A percentile compares a stretch with the other conserved stretches of the same genome.
Evolutionary conservation across 2,888 invertebrate genomes (phyloP).

Genomic region (Litoditis marina): DNA sequence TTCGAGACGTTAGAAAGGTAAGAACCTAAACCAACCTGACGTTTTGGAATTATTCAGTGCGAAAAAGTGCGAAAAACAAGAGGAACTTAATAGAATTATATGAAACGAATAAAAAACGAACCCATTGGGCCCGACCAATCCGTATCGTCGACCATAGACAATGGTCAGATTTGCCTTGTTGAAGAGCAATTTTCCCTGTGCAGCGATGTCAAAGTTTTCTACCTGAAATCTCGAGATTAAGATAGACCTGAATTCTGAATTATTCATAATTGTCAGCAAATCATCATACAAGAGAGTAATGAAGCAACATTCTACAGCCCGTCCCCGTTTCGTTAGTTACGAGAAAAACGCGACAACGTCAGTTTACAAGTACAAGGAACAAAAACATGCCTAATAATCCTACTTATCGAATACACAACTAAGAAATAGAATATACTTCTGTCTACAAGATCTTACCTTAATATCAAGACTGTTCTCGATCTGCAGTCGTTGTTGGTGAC

Average conservation of each 20-base stretch:
- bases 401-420: too few species aligned
- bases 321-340: too few species aligned
- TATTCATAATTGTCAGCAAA: neutral
- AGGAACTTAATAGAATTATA: neutral
- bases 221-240: constrained; percentile 58
- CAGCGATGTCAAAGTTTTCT: constrained; percentile 94
- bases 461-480: constrained; percentile 92
- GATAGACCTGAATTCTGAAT: neutral
- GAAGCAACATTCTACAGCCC: too few species aligned
- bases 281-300: neutral
- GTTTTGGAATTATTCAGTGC: too few species aligned
- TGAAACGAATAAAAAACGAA: constrained; percentile 61
- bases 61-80: constrained; percentile 2
- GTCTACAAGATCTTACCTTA: constrained; percentile 71
- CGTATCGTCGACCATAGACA: constrained; percentile 88
- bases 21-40: too few species aligned
- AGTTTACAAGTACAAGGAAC: too few species aligned
- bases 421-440: neutral
- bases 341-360: too few species aligned
- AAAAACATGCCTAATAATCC: too few species aligned
- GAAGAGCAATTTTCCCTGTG: constrained; percentile 93
- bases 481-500: constrained; percentile 68
- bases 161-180: constrained; percentile 90
- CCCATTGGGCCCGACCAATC: constrained; percentile 96
- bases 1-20: too few species aligned